A percentile compares a stretch with the other conserved stretches of the same genome.
Evolutionary conservation across 2,888 invertebrate genomes (phyloP).

Genomic region (Sicus ferrugineus): DNA sequence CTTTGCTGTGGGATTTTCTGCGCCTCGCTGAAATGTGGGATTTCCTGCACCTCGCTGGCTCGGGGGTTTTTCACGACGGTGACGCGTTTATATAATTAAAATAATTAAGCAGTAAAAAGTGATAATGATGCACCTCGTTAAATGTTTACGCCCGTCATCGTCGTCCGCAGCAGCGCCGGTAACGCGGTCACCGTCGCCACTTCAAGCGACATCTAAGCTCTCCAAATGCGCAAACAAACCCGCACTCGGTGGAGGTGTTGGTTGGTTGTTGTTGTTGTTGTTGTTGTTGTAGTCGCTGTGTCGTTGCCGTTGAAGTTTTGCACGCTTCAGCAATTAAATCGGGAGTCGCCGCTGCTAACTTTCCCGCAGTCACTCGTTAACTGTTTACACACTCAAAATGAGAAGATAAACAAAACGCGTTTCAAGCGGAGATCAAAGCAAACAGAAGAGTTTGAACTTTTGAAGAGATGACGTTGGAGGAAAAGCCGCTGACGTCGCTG

Average conservation of each 20-base stretch:
- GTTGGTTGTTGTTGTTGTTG: not conserved
- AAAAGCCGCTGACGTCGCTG: constrained; percentile 20
- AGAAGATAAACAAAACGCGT: not conserved
- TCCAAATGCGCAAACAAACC: constrained; percentile 25
- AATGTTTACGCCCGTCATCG: too few relatives aligned
- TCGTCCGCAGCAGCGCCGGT: not conserved
- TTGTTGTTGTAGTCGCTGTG: too few relatives aligned
- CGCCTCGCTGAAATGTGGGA: too few relatives aligned
- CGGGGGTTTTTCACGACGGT: too few relatives aligned
- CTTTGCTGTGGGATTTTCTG: too few relatives aligned
- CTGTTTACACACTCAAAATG: not conserved
- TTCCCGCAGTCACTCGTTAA: constrained; percentile 24
- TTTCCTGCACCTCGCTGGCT: too few relatives aligned
- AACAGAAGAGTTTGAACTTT: not conserved
- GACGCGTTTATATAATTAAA: too few relatives aligned
- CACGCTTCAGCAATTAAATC: constrained; percentile 23
- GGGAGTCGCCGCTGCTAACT: constrained; percentile 7
- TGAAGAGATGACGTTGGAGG: not conserved
- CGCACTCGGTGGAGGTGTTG: constrained; percentile 12
- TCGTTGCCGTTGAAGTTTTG: not conserved
- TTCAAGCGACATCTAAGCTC: constrained; percentile 11
- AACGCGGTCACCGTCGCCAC: not conserved
- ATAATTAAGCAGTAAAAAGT: too few relatives aligned
- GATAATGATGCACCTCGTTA: too few relatives aligned
- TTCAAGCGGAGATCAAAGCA: not conserved